phyloP scores from a whole-genome alignment of 2,888 invertebrate genomes.

The Siphonodentalium dalli region DNA sequence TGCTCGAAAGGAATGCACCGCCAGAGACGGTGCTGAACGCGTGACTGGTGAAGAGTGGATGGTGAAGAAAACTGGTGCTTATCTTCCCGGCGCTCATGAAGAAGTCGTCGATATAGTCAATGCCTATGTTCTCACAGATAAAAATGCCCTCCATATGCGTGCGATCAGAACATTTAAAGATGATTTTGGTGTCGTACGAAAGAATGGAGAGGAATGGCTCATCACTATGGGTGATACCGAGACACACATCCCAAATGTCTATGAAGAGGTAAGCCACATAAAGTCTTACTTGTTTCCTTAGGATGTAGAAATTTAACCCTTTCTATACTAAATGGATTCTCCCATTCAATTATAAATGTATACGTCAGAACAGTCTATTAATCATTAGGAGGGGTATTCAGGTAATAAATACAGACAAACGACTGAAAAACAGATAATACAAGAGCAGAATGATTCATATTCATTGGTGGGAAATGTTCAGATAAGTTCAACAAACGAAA shows the following conservation, averaged over 20 bases:
- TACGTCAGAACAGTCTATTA: too few relatives aligned
- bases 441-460: too few relatives aligned
- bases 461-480: too few relatives aligned
- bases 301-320: not conserved
- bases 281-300: not conserved
- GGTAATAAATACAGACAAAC: too few relatives aligned
- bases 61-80: conserved; percentile 67
- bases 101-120: conserved; percentile 67
- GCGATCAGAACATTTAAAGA: conserved; percentile 66
- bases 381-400: too few relatives aligned
- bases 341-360: too few relatives aligned
- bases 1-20: conserved; percentile 66
- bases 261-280: conserved; percentile 63
- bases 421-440: too few relatives aligned
- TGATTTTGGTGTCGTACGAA: conserved; percentile 63
- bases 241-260: conserved; percentile 68
- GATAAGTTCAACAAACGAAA: too few relatives aligned
- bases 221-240: conserved; percentile 67
- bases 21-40: conserved; percentile 51
- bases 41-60: conserved; percentile 68
- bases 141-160: conserved; percentile 67
- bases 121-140: conserved; percentile 68
- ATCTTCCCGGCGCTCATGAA: conserved; percentile 68
- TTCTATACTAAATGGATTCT: too few relatives aligned
- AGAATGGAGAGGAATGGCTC: conserved; percentile 69